Evolutionary conservation across 2,888 invertebrate genomes (phyloP).

Genomic region (Ecdyonurus torrentis): DNA sequence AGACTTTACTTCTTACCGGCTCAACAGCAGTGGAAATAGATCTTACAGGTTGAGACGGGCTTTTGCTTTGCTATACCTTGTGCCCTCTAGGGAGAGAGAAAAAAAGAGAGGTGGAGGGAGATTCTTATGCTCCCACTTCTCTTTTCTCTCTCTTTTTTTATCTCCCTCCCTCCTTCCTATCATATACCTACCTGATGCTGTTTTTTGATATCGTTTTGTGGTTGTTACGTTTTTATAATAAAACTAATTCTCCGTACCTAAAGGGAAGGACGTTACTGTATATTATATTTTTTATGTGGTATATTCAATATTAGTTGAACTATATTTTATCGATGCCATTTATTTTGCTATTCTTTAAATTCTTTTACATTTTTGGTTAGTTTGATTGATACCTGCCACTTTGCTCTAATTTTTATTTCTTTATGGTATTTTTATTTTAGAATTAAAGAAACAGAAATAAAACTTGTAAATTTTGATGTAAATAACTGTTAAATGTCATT

Average conservation of each 20-base stretch:
- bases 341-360: too few relatives aligned
- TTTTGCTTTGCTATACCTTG: neutral
- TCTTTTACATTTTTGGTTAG: too few relatives aligned
- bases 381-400: too few relatives aligned
- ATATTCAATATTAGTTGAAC: too few relatives aligned
- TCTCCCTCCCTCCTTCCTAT: neutral
- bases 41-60: neutral
- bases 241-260: neutral
- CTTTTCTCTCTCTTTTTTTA: neutral
- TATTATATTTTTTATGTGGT: too few relatives aligned
- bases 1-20: neutral
- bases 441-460: too few relatives aligned
- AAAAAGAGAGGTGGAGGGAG: neutral
- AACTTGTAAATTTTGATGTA: too few relatives aligned
- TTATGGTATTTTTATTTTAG: too few relatives aligned
- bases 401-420: too few relatives aligned
- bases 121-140: neutral
- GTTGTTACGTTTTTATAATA: neutral
- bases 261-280: neutral
- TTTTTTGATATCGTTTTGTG: neutral
- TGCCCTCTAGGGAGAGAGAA: neutral
- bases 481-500: too few relatives aligned
- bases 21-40: neutral
- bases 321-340: too few relatives aligned
- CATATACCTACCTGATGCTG: neutral